Conservation (phyloP, 1,140 invertebrate genomes). For the Heterodera schachtii region DNA sequence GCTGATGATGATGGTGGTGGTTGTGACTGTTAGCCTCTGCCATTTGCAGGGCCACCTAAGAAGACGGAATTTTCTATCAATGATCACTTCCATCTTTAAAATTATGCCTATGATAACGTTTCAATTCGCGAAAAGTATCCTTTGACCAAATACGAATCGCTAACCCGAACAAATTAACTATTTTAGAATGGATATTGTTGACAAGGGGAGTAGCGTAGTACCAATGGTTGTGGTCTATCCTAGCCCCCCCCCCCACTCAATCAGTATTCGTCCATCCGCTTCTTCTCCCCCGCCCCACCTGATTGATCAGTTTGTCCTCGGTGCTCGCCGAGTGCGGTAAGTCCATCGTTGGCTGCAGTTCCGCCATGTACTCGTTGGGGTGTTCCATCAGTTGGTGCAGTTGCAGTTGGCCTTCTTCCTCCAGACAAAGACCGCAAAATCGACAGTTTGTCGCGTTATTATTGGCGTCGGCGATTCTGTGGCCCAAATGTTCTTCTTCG, state of each 20-base stretch:
- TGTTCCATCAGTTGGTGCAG: constrained; percentile 24
- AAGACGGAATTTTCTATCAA: too few relatives aligned
- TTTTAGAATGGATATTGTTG: too few relatives aligned
- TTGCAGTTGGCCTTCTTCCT: constrained; percentile 22
- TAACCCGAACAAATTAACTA: too few relatives aligned
- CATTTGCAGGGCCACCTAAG: constrained; percentile 22
- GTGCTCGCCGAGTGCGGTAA: not conserved
- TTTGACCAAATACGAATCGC: too few relatives aligned
- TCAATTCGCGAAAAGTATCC: too few relatives aligned
- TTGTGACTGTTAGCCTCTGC: constrained; percentile 25
- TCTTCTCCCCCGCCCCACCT: not conserved
- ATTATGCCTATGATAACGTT: too few relatives aligned
- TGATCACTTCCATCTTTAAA: too few relatives aligned
- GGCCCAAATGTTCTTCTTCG: constrained; percentile 3
- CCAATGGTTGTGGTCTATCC: too few relatives aligned
- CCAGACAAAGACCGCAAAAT: constrained; percentile 16
- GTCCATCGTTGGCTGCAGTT: constrained; percentile 4
- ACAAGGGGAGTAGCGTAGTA: too few relatives aligned
- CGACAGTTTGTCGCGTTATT: constrained; percentile 15
- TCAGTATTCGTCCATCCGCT: too few relatives aligned
- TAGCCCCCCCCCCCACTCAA: too few relatives aligned
- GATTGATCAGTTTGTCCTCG: constrained; percentile 30
- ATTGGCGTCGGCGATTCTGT: not conserved
- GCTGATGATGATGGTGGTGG: not conserved
- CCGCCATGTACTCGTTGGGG: constrained; percentile 7